phyloP scores from a whole-genome alignment of 2,113 vertebrate species.

The Manacus vitellinus region DNA sequence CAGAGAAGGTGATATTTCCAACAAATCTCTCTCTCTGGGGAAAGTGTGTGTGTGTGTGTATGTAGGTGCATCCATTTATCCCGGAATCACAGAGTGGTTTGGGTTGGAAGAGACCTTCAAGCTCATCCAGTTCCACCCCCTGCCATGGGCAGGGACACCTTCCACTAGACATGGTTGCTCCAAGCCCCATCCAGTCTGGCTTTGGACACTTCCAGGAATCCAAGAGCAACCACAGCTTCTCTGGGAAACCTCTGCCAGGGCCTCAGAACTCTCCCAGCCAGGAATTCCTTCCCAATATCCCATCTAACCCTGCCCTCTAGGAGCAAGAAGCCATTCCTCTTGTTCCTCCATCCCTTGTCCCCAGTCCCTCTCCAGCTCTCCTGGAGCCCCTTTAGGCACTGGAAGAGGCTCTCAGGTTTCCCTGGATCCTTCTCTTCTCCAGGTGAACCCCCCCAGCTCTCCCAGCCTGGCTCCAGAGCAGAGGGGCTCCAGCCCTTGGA shows the following conservation, averaged over 20 bases:
- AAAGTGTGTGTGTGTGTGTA: background rate
- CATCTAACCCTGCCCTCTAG: background rate
- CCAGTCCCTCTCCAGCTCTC: background rate
- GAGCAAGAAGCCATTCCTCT: background rate
- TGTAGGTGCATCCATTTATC: background rate
- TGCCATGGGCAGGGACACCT: background rate
- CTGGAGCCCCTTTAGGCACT: background rate
- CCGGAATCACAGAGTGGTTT: background rate
- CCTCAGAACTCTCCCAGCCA: background rate
- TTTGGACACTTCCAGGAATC: background rate
- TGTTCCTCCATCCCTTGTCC: background rate
- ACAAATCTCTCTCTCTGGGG: background rate
- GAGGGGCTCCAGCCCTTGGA: background rate
- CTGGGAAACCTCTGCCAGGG: background rate
- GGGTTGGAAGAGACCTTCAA: background rate
- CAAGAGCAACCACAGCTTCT: background rate
- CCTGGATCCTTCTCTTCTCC: background rate
- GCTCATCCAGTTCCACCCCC: rapidly evolving
- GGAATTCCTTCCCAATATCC: background rate
- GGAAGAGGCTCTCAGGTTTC: background rate
- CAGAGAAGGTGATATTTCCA: background rate
- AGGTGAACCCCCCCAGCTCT: background rate
- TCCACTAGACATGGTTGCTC: rapidly evolving
- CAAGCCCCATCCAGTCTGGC: rapidly evolving
- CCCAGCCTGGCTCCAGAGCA: background rate